Base-by-base conservation (phyloP, 1,140 invertebrate genomes). In the Trachymyrmex cornetzi region DNA sequence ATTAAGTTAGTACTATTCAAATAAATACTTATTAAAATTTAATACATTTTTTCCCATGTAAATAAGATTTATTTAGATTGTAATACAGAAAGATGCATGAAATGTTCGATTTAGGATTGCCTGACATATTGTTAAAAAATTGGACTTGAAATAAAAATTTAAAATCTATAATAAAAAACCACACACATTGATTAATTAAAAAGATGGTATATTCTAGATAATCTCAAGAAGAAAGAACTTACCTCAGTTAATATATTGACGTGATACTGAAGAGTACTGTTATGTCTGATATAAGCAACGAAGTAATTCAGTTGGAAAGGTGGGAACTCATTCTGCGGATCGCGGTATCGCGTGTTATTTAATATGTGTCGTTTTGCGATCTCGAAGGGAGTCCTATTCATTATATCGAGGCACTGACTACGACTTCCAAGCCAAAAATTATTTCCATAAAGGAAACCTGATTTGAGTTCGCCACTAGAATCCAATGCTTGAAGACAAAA, bases 351-450 rank as follows among this genome's bases (percentile, higher is more conserved):
- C 0, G 94, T 94, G 74, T 93, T 91, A 61, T 95, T 94, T 6
- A 74, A 64, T 57, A 82, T 63, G 30, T 59, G 74, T 0, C 91
- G 80, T 6, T 90, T 57, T 1, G 88, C 75, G 0, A 95, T 57
- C 9, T 90, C 44, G 0, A 95, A 71, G 2, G 88, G 89, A 0
- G 80, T 64, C 1, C 59, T 91, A 53, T 95, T 94, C 0, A 48
- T 82, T 0, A 93, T 69, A 14, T 95, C 93, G 0, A 91, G 6
- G 79, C 96, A 96, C 22, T 96, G 94, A 12, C 59, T 91, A n/a
- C 87, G 81, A n/a, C 90, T 91, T 0, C 96, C 96, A 24, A 96
- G 3, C 96, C 96, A 96, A 57, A 94, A 95, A 89, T 96, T 96
- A 82, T 96, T 95, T 2, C 96, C 96, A 24, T 94, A 95, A 9